Evolutionary conservation across 92 coral and sea anemone genomes (phyloP).

Genomic region (Blastomussa wellsi): DNA sequence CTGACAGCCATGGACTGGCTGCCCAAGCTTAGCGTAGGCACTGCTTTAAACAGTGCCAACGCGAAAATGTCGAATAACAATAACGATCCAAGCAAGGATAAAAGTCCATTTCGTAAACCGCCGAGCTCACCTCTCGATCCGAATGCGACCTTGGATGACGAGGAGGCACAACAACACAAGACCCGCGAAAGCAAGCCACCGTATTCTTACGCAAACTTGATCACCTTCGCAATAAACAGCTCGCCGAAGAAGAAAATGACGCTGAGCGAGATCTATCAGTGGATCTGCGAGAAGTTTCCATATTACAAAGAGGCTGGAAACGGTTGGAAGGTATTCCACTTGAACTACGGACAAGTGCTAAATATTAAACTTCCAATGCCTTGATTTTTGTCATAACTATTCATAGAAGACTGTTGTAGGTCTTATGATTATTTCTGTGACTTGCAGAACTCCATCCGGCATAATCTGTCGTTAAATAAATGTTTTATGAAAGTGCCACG

Average conservation of each 20-base stretch:
- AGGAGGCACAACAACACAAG: constrained; percentile 98
- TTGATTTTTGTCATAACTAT: constrained; percentile 21
- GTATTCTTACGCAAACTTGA: constrained; percentile 97
- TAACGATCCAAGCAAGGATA: constrained; percentile 75
- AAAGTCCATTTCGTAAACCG: constrained; percentile 81
- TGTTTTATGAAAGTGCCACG: constrained; percentile 99
- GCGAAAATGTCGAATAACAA: constrained; percentile 67
- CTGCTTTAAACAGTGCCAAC: constrained; percentile 77
- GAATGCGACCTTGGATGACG: constrained; percentile 93
- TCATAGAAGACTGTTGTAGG: constrained; percentile 11
- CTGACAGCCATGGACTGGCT: constrained; percentile 99
- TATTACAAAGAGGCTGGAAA: constrained; percentile 98
- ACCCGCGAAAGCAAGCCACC: constrained; percentile 98
- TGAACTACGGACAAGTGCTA: neutral
- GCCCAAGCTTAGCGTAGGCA: constrained; percentile 98
- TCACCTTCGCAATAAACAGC: constrained; percentile 97
- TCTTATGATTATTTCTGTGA: constrained; percentile 39
- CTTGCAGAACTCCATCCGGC: constrained; percentile 93
- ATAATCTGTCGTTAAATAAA: constrained; percentile 89
- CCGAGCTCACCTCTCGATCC: constrained; percentile 99
- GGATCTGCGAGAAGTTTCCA: constrained; percentile 99
- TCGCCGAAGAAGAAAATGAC: constrained; percentile 99
- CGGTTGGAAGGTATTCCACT: constrained; percentile 90
- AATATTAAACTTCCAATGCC: constrained; percentile 8
- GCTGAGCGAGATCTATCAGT: constrained; percentile 96